phyloP scores from a whole-genome alignment of 2,797 vertebrate species.

The Sebastes umbrosus region DNA sequence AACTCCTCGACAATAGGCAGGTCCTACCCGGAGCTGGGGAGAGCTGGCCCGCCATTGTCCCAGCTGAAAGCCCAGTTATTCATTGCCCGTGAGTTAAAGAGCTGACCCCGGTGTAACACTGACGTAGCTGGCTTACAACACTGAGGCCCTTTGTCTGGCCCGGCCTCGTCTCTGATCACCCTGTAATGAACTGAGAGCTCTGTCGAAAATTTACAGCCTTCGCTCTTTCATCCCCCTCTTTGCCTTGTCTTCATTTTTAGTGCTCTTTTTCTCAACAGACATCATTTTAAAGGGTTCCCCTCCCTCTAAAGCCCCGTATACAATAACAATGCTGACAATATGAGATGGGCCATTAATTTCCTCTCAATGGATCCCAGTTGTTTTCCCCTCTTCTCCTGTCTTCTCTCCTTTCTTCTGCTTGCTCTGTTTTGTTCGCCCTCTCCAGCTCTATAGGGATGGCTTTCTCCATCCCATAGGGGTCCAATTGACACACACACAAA shows the following conservation, averaged over 20 bases:
- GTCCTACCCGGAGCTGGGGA: slow-evolving; percentile 61
- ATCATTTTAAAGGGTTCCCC: slow-evolving; percentile 72
- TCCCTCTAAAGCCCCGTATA: slow-evolving; percentile 55
- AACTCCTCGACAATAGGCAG: slow-evolving; percentile 64
- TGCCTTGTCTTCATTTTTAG: slow-evolving; percentile 70
- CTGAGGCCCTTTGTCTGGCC: slow-evolving; percentile 73
- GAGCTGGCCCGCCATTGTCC: slow-evolving; percentile 71
- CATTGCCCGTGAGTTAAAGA: slow-evolving; percentile 77
- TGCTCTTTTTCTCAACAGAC: slow-evolving; percentile 61
- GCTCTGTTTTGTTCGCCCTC: slow-evolving; percentile 62
- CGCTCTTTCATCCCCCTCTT: slow-evolving; percentile 65
- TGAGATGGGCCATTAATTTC: slow-evolving; percentile 72
- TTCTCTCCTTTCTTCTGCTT: slow-evolving; percentile 43
- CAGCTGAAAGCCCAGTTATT: slow-evolving; percentile 75
- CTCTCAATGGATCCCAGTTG: slow-evolving; percentile 69
- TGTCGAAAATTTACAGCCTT: slow-evolving; percentile 76
- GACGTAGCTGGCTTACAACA: slow-evolving; percentile 70
- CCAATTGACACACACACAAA: slow-evolving; percentile 33
- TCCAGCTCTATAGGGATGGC: slow-evolving; percentile 37
- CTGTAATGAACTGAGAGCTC: slow-evolving; percentile 77
- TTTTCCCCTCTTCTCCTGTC: slow-evolving; percentile 60
- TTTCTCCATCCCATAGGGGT: slow-evolving; percentile 49
- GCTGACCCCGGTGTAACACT: slow-evolving; percentile 78
- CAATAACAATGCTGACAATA: slow-evolving; percentile 73
- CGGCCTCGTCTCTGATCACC: slow-evolving; percentile 75